phyloP scores from a whole-genome alignment of 2,888 invertebrate species.

The Anoncus sp. region DNA sequence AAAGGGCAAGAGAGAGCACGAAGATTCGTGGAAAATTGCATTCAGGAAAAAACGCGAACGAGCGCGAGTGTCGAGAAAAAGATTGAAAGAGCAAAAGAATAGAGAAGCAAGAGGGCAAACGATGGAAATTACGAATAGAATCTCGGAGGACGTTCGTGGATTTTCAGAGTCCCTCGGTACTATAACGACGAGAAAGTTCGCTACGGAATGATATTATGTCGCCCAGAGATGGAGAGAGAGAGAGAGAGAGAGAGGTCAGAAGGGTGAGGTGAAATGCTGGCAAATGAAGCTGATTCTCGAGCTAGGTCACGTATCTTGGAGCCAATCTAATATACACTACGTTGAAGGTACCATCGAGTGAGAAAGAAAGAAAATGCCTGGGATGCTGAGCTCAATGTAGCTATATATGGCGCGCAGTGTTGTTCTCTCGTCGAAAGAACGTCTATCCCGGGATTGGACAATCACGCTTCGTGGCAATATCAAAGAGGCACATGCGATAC shows the following conservation, averaged over 20 bases:
- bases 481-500: conserved; percentile 49
- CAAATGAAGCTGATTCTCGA: conserved; percentile 82
- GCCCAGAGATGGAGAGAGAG: background rate
- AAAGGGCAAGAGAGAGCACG: background rate
- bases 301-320: conserved; percentile 82
- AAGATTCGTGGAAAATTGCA: conserved; percentile 46
- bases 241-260: conserved; percentile 52
- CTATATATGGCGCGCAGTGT: no score
- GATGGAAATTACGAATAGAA: conserved; percentile 42
- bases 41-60: conserved; percentile 5
- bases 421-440: conserved; percentile 65
- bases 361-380: conserved; percentile 40
- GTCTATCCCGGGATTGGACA: conserved; percentile 73
- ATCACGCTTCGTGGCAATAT: conserved; percentile 67
- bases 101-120: conserved; percentile 17
- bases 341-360: conserved; percentile 56
- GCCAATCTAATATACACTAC: conserved; percentile 81
- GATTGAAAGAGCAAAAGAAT: conserved; percentile 12
- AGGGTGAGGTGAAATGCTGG: conserved; percentile 70
- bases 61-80: conserved; percentile 20
- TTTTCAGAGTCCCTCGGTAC: conserved; percentile 10
- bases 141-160: conserved; percentile 12
- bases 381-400: conserved; percentile 65
- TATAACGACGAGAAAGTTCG: conserved; percentile 39
- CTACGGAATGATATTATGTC: conserved; percentile 18